These are phyloP conservation scores for Gallinago undulata DNA, from an alignment of 2,113 vertebrate genomes.

Conservation along the genomic window DNA sequence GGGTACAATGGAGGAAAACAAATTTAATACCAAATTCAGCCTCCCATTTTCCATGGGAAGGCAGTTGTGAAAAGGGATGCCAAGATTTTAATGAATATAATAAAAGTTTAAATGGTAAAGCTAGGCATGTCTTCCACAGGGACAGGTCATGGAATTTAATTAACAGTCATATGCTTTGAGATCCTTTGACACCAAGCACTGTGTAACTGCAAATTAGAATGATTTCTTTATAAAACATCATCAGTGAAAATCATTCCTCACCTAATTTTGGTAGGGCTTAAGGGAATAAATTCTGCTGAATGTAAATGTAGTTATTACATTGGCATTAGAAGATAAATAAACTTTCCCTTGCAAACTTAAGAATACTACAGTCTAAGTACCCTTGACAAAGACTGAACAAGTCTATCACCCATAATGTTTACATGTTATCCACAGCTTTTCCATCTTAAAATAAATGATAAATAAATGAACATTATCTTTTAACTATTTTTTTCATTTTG, in stretches of 20 bases:
- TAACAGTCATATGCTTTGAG: constrained; percentile 14
- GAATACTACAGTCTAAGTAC: neutral
- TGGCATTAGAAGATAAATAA: neutral
- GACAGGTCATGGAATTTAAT: constrained; percentile 29
- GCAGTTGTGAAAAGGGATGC: neutral
- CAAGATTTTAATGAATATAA: neutral
- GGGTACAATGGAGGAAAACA: neutral
- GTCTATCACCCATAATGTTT: neutral
- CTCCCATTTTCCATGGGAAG: neutral
- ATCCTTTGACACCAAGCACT: neutral
- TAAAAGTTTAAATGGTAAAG: neutral
- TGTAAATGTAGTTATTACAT: neutral
- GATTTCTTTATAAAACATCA: neutral
- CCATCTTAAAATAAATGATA: neutral
- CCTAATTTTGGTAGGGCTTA: neutral
- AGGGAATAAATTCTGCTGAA: neutral
- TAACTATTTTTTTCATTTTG: neutral
- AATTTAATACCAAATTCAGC: neutral
- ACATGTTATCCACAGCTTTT: neutral
- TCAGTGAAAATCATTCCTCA: neutral
- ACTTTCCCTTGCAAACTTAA: neutral
- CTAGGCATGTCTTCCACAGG: neutral
- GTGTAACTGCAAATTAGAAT: neutral
- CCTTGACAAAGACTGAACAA: neutral
- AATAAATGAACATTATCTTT: neutral